These are phyloP conservation scores for Pentalonia nigronervosa DNA, from an alignment of 1,140 invertebrate genomes.

Conservation along the genomic window DNA sequence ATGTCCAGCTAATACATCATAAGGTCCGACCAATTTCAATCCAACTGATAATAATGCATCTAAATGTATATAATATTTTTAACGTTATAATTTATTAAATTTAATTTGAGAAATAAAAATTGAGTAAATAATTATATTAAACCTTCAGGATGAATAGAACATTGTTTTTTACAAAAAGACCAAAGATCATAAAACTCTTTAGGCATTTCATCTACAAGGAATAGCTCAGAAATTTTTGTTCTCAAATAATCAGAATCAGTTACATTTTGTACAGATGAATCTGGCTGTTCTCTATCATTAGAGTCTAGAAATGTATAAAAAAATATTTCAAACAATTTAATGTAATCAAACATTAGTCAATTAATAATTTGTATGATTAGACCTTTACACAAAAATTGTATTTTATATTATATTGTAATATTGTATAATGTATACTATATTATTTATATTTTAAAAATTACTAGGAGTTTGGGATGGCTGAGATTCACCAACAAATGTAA, in stretches of 20 bases:
- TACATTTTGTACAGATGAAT: background rate
- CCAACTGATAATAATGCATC: conserved; percentile 73
- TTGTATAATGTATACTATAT: too few species aligned
- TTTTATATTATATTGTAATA: background rate
- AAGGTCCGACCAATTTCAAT: conserved; percentile 84
- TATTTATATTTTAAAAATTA: conserved; percentile 10
- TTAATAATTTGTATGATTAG: background rate
- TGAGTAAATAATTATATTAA: conserved; percentile 56
- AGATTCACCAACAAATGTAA: conserved; percentile 75
- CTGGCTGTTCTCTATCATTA: conserved; percentile 42
- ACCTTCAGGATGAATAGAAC: conserved; percentile 69
- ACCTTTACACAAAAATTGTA: background rate
- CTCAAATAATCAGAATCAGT: conserved; percentile 22
- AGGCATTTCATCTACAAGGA: conserved; percentile 83
- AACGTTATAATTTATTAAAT: conserved; percentile 53
- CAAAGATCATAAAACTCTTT: conserved; percentile 87
- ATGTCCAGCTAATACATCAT: conserved; percentile 79
- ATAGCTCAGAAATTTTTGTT: conserved; percentile 37
- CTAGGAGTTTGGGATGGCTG: conserved; percentile 51
- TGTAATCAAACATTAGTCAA: background rate
- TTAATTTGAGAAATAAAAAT: conserved; percentile 54
- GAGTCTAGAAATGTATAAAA: background rate
- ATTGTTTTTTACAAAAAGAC: conserved; percentile 77
- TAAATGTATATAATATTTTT: conserved; percentile 62
- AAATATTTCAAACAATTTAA: background rate